These are phyloP conservation scores for Eubasilissa regina DNA, from an alignment of 1,140 invertebrate genomes.

Conservation along the genomic window DNA sequence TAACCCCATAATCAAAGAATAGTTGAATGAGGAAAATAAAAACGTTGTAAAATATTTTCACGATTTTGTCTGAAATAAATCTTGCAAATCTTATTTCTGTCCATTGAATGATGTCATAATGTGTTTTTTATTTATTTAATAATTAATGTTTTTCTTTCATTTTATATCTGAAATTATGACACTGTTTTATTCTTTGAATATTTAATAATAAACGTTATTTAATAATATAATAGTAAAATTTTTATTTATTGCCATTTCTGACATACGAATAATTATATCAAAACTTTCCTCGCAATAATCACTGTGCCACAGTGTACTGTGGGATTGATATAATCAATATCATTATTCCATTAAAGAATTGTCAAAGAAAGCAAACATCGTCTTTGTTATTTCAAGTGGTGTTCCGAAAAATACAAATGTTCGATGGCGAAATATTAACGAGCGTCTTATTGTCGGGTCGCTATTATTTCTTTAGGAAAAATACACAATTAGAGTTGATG, in stretches of 20 bases:
- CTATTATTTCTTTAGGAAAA: constrained; percentile 30
- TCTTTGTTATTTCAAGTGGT: constrained; percentile 45
- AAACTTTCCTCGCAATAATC: too few relatives aligned
- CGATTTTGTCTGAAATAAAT: too few relatives aligned
- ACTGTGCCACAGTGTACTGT: neutral
- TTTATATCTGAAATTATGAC: too few relatives aligned
- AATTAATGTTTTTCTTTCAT: too few relatives aligned
- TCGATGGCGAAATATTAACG: constrained; percentile 41
- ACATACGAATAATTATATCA: neutral
- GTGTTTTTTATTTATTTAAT: too few relatives aligned
- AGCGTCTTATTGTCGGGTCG: constrained; percentile 41
- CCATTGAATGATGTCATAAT: too few relatives aligned
- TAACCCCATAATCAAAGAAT: too few relatives aligned
- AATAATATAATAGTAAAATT: neutral
- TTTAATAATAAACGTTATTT: neutral
- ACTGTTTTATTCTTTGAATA: too few relatives aligned
- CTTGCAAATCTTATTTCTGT: too few relatives aligned
- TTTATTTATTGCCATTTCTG: neutral
- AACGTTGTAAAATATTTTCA: too few relatives aligned
- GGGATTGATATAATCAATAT: constrained; percentile 12
- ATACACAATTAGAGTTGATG: constrained; percentile 41
- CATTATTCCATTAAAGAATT: constrained; percentile 30
- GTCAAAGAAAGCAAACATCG: constrained; percentile 29
- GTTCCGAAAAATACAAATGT: constrained; percentile 31
- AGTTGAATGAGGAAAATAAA: too few relatives aligned